phyloP scores from a whole-genome alignment of 2,888 invertebrate genomes.

The Drosophila cognata region DNA sequence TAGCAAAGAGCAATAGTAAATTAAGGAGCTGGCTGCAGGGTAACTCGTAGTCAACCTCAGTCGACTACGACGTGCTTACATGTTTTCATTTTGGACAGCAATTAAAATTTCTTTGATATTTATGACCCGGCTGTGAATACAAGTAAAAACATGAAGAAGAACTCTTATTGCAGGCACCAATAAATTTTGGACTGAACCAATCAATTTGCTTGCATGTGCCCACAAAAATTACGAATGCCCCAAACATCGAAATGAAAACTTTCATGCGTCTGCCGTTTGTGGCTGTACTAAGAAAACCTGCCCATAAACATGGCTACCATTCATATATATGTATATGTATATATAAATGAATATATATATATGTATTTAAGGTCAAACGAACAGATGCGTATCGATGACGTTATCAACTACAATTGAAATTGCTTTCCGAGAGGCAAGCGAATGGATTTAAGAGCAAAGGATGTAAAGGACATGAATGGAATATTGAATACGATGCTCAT shows the following conservation, averaged over 20 bases:
- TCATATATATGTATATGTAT: neutral
- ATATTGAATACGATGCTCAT: neutral
- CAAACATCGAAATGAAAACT: constrained; percentile 47
- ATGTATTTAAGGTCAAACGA: neutral
- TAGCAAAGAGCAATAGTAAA: neutral
- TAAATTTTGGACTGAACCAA: constrained; percentile 33
- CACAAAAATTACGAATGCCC: constrained; percentile 42
- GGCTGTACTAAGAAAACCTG: constrained; percentile 25
- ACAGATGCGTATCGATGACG: constrained; percentile 52
- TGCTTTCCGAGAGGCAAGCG: constrained; percentile 32
- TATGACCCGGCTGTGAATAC: constrained; percentile 32
- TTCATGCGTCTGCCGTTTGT: constrained; percentile 42
- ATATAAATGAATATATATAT: neutral
- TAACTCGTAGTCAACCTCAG: neutral
- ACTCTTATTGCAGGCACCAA: constrained; percentile 37
- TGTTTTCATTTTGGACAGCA: neutral
- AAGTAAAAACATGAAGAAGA: constrained; percentile 10
- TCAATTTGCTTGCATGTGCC: constrained; percentile 28
- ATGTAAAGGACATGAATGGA: constrained; percentile 4
- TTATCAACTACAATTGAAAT: constrained; percentile 60
- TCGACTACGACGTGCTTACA: neutral
- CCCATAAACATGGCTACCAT: constrained; percentile 9
- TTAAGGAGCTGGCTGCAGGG: neutral
- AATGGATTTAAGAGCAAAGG: constrained; percentile 14
- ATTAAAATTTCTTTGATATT: constrained; percentile 49